These are phyloP conservation scores for Miniopterus natalensis DNA, from an alignment of 2,113 vertebrate species.

Conservation along the genomic window DNA sequence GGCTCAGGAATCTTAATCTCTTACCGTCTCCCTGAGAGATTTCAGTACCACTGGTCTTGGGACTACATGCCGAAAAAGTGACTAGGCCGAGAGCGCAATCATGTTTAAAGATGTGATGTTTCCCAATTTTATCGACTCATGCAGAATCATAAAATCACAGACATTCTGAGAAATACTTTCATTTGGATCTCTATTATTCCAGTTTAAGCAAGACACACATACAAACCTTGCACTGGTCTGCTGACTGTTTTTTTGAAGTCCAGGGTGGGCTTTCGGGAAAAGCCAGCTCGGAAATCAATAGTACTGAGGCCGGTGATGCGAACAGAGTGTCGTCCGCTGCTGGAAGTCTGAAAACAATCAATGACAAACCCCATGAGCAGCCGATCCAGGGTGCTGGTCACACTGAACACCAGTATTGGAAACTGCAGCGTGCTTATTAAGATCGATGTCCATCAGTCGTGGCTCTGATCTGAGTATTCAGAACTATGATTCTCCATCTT, in stretches of 20 bases:
- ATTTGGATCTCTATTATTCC: not conserved
- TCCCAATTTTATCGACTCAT: not conserved
- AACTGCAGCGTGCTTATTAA: not conserved
- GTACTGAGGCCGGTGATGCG: constrained; percentile 97
- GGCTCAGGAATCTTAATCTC: not conserved
- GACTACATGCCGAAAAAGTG: not conserved
- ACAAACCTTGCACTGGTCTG: constrained; percentile 96
- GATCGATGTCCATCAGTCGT: not conserved
- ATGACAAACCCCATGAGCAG: not conserved
- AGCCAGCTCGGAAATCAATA: constrained; percentile 97
- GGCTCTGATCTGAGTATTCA: not conserved
- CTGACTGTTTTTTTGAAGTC: constrained; percentile 95
- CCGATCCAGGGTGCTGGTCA: not conserved
- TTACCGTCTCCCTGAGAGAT: not conserved
- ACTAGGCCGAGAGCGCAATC: not conserved
- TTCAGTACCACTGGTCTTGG: not conserved
- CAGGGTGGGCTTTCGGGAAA: constrained; percentile 94
- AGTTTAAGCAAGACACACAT: not conserved
- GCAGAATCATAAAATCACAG: not conserved
- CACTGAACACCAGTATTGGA: not conserved
- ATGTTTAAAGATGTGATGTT: not conserved
- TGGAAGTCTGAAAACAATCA: constrained; percentile 90
- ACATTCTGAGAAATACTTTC: not conserved
- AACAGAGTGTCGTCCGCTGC: constrained; percentile 96
- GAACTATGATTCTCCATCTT: not conserved